phyloP scores from a whole-genome alignment of 2,797 vertebrate species.

The Lepus oiostolus region DNA sequence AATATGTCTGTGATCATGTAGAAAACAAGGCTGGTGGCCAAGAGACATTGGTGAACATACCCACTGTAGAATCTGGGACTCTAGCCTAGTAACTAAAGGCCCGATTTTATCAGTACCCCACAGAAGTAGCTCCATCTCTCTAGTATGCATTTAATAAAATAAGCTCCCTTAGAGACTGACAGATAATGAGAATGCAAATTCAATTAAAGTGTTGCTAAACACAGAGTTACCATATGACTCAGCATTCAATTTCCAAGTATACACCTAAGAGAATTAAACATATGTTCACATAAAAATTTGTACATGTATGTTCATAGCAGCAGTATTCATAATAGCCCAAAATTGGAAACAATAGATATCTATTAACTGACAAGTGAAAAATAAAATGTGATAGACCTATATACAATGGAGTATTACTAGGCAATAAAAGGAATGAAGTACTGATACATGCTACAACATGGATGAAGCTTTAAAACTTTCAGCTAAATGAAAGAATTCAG shows the following conservation, averaged over 20 bases:
- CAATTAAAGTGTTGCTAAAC: conserved; percentile 3
- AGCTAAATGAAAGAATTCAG: not conserved
- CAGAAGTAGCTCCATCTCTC: not conserved
- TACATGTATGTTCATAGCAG: not conserved
- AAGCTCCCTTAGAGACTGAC: not conserved
- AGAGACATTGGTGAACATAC: not conserved
- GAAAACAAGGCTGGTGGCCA: not conserved
- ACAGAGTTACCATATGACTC: not conserved
- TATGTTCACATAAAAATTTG: not conserved
- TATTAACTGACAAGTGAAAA: not conserved
- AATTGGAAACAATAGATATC: not conserved
- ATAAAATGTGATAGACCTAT: not conserved
- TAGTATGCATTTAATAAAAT: not conserved
- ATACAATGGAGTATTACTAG: not conserved
- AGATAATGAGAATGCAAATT: not conserved
- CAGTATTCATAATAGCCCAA: conserved; percentile 13
- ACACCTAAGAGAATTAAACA: not conserved
- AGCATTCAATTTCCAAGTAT: not conserved
- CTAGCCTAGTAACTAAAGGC: not conserved
- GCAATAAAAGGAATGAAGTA: not conserved
- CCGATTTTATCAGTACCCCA: not conserved
- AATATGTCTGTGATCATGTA: not conserved
- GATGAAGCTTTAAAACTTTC: not conserved
- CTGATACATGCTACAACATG: not conserved
- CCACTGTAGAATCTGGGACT: not conserved